phyloP scores from a whole-genome alignment of 2,797 vertebrate genomes.

The Spheniscus humboldti region DNA sequence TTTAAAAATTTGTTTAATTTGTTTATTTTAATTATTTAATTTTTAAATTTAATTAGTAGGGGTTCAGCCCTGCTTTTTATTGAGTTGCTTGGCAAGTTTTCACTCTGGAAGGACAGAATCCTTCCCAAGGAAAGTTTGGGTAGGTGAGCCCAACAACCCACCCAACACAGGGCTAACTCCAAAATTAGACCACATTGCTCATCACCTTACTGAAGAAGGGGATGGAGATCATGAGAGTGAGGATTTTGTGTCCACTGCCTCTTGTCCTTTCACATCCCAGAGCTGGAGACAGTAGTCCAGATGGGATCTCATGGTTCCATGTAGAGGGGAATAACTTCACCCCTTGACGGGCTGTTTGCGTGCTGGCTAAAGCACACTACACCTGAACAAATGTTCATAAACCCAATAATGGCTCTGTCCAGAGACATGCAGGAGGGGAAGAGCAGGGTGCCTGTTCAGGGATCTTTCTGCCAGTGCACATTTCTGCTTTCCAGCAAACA shows the following conservation, averaged over 20 bases:
- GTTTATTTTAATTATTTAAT: background rate
- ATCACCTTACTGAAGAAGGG: background rate
- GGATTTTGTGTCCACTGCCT: background rate
- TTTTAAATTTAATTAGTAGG: background rate
- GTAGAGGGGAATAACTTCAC: background rate
- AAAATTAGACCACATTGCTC: background rate
- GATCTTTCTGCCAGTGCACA: background rate
- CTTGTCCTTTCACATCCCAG: background rate
- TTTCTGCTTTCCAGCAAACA: background rate
- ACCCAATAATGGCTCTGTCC: background rate
- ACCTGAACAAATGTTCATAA: fast-evolving
- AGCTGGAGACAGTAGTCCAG: background rate
- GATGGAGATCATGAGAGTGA: fast-evolving
- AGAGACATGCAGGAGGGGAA: fast-evolving
- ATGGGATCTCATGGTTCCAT: fast-evolving
- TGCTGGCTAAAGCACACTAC: fast-evolving
- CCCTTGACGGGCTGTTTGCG: background rate
- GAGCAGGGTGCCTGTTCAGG: background rate
- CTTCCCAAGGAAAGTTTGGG: background rate
- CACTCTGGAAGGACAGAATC: background rate
- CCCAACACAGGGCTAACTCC: background rate
- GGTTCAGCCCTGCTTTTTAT: background rate
- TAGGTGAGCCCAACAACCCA: background rate
- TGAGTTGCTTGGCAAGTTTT: background rate
- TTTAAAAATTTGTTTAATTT: background rate